A percentile compares a stretch with the other conserved stretches of the same genome.
Conservation (phyloP, 2,888 invertebrate genomes). For the Nysson spinosus region DNA sequence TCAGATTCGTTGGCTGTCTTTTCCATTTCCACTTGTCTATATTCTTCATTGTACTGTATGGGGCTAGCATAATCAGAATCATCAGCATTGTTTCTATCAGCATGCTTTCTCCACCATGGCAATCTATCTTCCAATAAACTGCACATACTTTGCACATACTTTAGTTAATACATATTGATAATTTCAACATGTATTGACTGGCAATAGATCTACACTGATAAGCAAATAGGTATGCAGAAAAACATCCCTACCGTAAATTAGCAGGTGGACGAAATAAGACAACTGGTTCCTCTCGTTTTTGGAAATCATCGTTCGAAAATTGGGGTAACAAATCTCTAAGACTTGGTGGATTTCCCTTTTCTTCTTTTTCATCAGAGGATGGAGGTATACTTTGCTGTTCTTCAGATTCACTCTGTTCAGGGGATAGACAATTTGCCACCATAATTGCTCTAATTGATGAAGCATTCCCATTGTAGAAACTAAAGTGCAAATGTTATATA, state of each 20-base stretch:
- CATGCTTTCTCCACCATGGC: slow-evolving; percentile 75
- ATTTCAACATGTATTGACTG: slow-evolving; percentile 1
- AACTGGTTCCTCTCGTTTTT: slow-evolving; percentile 61
- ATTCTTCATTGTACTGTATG: slow-evolving; percentile 83
- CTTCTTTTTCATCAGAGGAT: slow-evolving; percentile 66
- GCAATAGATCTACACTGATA: not conserved
- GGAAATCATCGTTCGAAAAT: slow-evolving; percentile 46
- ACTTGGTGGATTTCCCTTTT: slow-evolving; percentile 79
- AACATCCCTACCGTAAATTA: slow-evolving; percentile 70
- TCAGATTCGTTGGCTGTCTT: slow-evolving; percentile 68
- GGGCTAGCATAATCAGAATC: slow-evolving; percentile 79
- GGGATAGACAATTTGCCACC: slow-evolving; percentile 84
- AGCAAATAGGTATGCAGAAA: slow-evolving; percentile 1
- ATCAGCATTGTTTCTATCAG: slow-evolving; percentile 74
- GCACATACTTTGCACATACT: slow-evolving; percentile 58
- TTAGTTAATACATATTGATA: slow-evolving; percentile 7
- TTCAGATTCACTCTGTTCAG: slow-evolving; percentile 68
- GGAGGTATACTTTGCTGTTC: slow-evolving; percentile 65
- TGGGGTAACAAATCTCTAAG: slow-evolving; percentile 77
- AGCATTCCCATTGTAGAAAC: slow-evolving; percentile 89
- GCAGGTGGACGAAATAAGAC: slow-evolving; percentile 73
- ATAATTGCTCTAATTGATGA: slow-evolving; percentile 88
- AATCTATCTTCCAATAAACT: slow-evolving; percentile 74
- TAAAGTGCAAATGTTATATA: slow-evolving; percentile 51
- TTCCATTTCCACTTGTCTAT: slow-evolving; percentile 79